Percentiles rank a stretch among this genome's conserved stretches.
phyloP scores from a whole-genome alignment of 2,888 invertebrate species.

The Tolmerus cingulatus region DNA sequence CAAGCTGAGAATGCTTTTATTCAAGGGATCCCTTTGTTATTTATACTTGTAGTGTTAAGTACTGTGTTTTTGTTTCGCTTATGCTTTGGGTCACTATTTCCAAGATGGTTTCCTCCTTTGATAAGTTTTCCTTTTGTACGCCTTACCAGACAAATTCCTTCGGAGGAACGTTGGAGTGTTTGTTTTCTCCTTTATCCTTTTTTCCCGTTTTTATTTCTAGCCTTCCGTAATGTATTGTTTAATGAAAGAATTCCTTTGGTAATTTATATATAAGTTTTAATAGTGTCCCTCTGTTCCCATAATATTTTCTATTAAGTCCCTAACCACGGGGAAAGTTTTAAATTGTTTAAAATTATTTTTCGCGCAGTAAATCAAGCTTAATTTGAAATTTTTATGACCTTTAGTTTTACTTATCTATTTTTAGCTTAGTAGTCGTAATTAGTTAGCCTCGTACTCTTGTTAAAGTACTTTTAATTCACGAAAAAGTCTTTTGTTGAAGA shows the following conservation, averaged over 20 bases:
- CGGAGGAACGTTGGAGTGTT: neutral
- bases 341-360: neutral
- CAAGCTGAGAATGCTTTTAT: neutral
- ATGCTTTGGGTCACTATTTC: neutral
- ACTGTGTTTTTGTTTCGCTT: constrained; percentile 5
- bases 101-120: constrained; percentile 5
- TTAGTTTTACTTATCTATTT: neutral
- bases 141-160: neutral
- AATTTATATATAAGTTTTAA: neutral
- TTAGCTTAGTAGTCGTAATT: neutral
- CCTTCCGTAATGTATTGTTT: neutral
- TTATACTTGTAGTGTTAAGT: neutral
- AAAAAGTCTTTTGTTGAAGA: neutral
- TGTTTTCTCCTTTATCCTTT: neutral
- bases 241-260: constrained; percentile 8
- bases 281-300: neutral
- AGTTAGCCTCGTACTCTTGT: neutral
- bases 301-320: neutral
- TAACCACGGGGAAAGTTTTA: neutral
- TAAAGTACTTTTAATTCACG: neutral
- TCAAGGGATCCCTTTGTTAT: neutral
- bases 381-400: neutral
- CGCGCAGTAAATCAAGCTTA: neutral
- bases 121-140: neutral
- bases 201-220: neutral